Conservation (phyloP, 2,888 invertebrate species). For the Galeopsomyia nigrocyanea region DNA sequence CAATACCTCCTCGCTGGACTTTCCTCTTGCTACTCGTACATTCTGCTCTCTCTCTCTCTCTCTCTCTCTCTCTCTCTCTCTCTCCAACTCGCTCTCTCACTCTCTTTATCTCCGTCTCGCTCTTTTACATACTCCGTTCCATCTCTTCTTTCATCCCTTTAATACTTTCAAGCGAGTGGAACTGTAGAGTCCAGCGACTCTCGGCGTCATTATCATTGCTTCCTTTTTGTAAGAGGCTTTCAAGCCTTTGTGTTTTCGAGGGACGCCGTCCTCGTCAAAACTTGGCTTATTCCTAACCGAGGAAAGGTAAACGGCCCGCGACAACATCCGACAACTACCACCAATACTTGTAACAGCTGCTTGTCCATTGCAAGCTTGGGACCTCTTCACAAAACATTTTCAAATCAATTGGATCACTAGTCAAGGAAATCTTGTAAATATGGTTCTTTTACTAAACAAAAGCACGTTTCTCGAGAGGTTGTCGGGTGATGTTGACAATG, state of each 20-base stretch:
- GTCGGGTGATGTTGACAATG: not conserved
- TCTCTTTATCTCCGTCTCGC: no score
- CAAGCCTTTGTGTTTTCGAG: conserved; percentile 2
- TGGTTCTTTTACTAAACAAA: not conserved
- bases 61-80: not conserved
- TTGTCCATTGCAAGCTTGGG: no score
- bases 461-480: not conserved
- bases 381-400: no score
- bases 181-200: conserved; percentile 62
- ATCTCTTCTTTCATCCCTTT: not conserved
- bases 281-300: conserved; percentile 50
- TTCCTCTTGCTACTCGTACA: conserved; percentile 59
- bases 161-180: conserved; percentile 57
- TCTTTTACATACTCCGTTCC: not conserved
- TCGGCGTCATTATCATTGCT: not conserved
- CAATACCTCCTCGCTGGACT: conserved; percentile 51
- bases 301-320: conserved; percentile 24
- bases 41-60: conserved; percentile 18
- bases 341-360: no score
- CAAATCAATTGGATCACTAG: no score
- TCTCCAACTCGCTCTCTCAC: no score
- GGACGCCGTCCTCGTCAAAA: conserved; percentile 15
- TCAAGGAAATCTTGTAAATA: conserved; percentile 15
- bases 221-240: conserved; percentile 10
- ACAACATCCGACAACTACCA: not conserved